phyloP scores from a whole-genome alignment of 2,113 vertebrate species.

The Genyomyrus donnyi region DNA sequence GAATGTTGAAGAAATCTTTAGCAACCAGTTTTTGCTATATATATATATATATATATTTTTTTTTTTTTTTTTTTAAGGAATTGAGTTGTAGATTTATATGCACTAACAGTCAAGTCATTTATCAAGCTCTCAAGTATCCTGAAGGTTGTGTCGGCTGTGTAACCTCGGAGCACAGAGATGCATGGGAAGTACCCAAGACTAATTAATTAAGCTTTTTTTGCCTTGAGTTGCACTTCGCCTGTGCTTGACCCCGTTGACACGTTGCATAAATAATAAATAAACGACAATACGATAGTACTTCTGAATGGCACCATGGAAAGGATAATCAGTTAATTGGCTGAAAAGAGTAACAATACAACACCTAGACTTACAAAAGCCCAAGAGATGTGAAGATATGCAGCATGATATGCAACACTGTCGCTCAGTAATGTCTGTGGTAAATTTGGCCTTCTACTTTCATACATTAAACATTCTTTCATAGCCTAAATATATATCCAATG shows the following conservation, averaged over 20 bases:
- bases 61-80: not conserved
- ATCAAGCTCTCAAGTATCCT: not conserved
- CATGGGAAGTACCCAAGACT: not conserved
- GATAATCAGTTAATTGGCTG: not conserved
- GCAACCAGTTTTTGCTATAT: not conserved
- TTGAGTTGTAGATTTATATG: not conserved
- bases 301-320: not conserved
- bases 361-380: not conserved
- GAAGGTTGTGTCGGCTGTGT: not conserved
- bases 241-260: not conserved
- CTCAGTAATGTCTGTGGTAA: not conserved
- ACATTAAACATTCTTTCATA: not conserved
- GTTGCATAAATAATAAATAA: not conserved
- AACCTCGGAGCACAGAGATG: not conserved
- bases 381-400: not conserved
- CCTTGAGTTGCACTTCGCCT: not conserved
- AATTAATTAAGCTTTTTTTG: not conserved
- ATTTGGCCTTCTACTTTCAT: not conserved
- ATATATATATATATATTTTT: no score
- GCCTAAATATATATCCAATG: not conserved
- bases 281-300: not conserved
- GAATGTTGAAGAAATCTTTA: not conserved
- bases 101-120: not conserved
- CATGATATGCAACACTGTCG: not conserved
- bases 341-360: not conserved